Evolutionary conservation across 2,888 invertebrate species (phyloP), one percentile per base, ranked within the genome.

Genomic region (Nymphalis polychloros): DNA sequence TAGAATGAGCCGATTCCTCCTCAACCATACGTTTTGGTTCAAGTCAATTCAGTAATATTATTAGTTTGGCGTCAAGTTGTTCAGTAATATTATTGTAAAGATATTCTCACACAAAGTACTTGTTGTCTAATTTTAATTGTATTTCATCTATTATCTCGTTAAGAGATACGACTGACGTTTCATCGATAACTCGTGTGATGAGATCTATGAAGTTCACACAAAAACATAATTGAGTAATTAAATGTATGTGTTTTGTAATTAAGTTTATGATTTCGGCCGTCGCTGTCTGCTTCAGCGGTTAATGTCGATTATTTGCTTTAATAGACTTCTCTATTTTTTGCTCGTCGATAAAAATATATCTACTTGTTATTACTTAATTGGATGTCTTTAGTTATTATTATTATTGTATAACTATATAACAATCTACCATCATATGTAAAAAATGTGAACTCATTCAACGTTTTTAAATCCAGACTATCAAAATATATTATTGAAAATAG

Each of bases 201-300:
- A 63, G 60, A 63, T 68, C 62, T 49, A 65, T 63, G 63, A 59
- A 48, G 65, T 46, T 59, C 69, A 69, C 8, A 79, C 81, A 86
- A 86, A 86, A 87, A 87, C 80, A 69, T 84, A 83, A 87, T 87
- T 84, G 80, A 83, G 83, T 86, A 81, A 83, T 78, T 80, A 77
- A 73, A 73, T 74, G 75, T 81, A 75, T 81, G 73, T 80, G 79
- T 83, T 82, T 81, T 82, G 75, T 83, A 81, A 85, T 85, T 85
- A 83, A 77, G 74, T 73, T 69, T 77, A 76, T 81, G 76, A 72
- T 73, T 75, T 73, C 75, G 74, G 67, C 78, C 74, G 79, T 79
- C 76, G 76, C 74, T 55, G 72, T 72, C 66, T 68, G 70, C 70
- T 71, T 70, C 52, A 69, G 72, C 63, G 63, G 67, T 61, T 53